Percentiles rank a stretch among this genome's conserved stretches.
phyloP scores from a whole-genome alignment of 2,113 vertebrate species.

The Cyanistes caeruleus region DNA sequence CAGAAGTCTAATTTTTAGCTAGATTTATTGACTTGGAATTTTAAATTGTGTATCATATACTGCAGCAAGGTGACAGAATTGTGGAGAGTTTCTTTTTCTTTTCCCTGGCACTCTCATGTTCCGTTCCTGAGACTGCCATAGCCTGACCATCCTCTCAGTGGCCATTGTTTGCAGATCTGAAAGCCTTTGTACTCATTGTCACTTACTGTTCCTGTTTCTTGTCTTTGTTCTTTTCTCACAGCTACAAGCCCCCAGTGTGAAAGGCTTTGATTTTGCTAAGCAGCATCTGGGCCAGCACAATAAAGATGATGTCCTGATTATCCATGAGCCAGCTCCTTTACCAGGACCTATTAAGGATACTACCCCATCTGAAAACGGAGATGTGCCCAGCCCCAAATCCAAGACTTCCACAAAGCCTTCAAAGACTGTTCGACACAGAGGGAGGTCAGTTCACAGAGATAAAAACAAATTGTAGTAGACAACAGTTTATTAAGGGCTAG shows the following conservation, averaged over 20 bases:
- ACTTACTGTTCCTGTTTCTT: not conserved
- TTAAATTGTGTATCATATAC: not conserved
- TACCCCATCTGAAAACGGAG: constrained; percentile 87
- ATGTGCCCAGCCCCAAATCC: constrained; percentile 86
- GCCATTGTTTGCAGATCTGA: not conserved
- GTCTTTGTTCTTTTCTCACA: constrained; percentile 62
- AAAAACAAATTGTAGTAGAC: not conserved
- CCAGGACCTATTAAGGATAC: constrained; percentile 85
- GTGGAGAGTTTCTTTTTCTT: not conserved
- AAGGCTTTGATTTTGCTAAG: constrained; percentile 98
- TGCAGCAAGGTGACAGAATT: not conserved
- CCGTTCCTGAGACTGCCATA: not conserved
- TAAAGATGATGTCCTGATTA: constrained; percentile 93
- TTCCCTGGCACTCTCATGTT: not conserved
- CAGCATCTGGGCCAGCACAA: constrained; percentile 96
- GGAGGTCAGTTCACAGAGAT: constrained; percentile 80
- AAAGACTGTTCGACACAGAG: constrained; percentile 82
- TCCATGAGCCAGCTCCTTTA: constrained; percentile 85
- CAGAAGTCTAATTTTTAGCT: not conserved
- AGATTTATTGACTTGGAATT: not conserved
- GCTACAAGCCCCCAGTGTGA: constrained; percentile 95
- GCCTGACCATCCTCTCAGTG: not conserved
- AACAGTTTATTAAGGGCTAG: not conserved
- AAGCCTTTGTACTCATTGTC: not conserved
- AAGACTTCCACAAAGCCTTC: constrained; percentile 85